phyloP scores from a whole-genome alignment of 2,113 vertebrate genomes.

The Arothron firmamentum region DNA sequence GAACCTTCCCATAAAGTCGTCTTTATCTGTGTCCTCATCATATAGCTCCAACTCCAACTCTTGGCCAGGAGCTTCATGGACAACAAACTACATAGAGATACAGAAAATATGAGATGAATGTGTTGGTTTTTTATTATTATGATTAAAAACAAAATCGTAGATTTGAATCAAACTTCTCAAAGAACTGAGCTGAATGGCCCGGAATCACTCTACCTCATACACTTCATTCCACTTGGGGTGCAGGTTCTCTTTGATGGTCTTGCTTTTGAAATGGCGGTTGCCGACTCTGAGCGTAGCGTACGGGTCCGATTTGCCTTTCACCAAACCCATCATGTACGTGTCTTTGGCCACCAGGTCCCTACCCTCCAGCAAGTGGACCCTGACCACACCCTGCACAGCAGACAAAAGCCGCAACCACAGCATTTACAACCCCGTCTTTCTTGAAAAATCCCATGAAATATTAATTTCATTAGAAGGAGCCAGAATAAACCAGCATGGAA shows the following conservation, averaged over 20 bases:
- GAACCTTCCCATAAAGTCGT: constrained; percentile 92
- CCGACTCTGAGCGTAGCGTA: constrained; percentile 84
- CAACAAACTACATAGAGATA: constrained; percentile 78
- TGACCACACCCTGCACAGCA: constrained; percentile 82
- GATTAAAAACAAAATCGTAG: not conserved
- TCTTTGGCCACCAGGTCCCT: constrained; percentile 86
- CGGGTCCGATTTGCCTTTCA: constrained; percentile 92
- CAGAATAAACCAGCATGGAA: not conserved
- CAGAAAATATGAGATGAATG: too few relatives aligned
- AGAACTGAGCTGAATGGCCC: too few relatives aligned
- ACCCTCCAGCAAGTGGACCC: constrained; percentile 85
- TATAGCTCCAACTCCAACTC: constrained; percentile 90
- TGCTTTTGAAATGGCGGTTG: constrained; percentile 78
- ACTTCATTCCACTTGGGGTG: constrained; percentile 88
- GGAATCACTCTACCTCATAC: constrained; percentile 80
- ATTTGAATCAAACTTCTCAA: not conserved
- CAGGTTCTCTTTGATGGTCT: constrained; percentile 82
- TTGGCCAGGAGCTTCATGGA: constrained; percentile 93
- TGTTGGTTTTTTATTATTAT: too few relatives aligned
- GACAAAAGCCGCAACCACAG: not conserved
- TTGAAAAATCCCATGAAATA: not conserved
- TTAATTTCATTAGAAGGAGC: too few relatives aligned
- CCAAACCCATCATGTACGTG: constrained; percentile 82
- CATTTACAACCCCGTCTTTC: too few relatives aligned
- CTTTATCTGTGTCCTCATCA: constrained; percentile 91